phyloP scores from a whole-genome alignment of 2,888 invertebrate genomes.

The Frankliniella intonsa region DNA sequence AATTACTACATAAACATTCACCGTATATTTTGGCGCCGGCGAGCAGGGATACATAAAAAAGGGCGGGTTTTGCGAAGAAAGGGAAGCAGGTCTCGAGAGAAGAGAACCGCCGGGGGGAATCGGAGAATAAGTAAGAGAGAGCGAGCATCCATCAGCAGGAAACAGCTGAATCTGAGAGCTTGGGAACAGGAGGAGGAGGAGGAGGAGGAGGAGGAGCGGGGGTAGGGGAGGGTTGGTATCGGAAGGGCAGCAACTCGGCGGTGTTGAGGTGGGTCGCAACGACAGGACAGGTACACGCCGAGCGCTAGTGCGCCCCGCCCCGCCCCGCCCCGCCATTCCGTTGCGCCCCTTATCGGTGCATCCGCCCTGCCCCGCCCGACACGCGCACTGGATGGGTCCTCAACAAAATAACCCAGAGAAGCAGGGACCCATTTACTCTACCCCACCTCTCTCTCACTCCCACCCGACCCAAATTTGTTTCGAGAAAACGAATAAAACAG shows the following conservation, averaged over 20 bases:
- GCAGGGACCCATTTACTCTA: too few species aligned
- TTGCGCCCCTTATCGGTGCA: not conserved
- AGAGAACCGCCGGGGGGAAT: not conserved
- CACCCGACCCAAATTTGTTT: too few species aligned
- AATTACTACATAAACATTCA: too few species aligned
- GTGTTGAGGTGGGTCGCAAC: not conserved
- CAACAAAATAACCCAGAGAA: too few species aligned
- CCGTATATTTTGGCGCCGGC: not conserved
- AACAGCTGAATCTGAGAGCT: not conserved
- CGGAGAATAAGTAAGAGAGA: slow-evolving; percentile 3
- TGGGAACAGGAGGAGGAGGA: not conserved
- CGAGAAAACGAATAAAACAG: too few species aligned
- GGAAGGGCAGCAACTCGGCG: too few species aligned
- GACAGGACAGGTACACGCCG: not conserved
- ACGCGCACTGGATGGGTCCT: too few species aligned
- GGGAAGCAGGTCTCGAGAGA: not conserved
- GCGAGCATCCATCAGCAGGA: not conserved
- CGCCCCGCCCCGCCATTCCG: not conserved
- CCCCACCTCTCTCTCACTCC: too few species aligned
- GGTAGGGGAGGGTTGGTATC: too few species aligned
- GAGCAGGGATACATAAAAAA: not conserved
- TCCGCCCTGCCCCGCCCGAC: not conserved
- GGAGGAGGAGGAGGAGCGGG: not conserved
- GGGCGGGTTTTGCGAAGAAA: not conserved
- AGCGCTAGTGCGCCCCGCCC: not conserved